These are phyloP conservation scores for Drosophila carrolli DNA, from an alignment of 1,140 invertebrate genomes.

Conservation along the genomic window DNA sequence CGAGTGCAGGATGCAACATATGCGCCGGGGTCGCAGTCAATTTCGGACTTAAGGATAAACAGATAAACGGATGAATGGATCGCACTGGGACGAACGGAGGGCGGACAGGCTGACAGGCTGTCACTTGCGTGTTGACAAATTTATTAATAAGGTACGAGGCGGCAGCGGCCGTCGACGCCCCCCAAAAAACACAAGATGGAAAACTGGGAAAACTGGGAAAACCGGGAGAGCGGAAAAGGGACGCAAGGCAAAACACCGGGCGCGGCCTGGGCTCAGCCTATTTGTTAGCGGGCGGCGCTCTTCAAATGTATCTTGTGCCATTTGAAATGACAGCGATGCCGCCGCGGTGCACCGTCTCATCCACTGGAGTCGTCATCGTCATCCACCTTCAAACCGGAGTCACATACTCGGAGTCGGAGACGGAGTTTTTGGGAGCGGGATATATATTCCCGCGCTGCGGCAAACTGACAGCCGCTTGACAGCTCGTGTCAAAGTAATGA, in stretches of 20 bases:
- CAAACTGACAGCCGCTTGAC: conserved; percentile 83
- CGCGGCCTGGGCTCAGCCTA: conserved; percentile 60
- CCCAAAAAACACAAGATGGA: conserved; percentile 52
- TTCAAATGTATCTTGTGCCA: conserved; percentile 72
- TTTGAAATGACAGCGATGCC: conserved; percentile 63
- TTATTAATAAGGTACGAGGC: conserved; percentile 84
- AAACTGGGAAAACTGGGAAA: conserved; percentile 44
- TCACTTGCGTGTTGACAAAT: conserved; percentile 84
- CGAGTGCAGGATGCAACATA: conserved; percentile 71
- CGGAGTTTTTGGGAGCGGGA: conserved; percentile 29
- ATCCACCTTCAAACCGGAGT: conserved; percentile 50
- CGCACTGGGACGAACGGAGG: conserved; percentile 18
- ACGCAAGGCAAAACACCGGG: conserved; percentile 45
- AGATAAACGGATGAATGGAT: conserved; percentile 65
- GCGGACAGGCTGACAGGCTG: conserved; percentile 77
- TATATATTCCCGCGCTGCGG: conserved; percentile 75
- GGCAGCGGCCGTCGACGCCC: conserved; percentile 64
- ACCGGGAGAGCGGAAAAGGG: conserved; percentile 18
- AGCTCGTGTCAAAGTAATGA: conserved; percentile 84
- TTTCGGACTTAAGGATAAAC: conserved; percentile 69
- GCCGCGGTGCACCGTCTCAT: conserved; percentile 48
- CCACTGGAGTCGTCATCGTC: conserved; percentile 38
- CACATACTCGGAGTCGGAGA: conserved; percentile 3
- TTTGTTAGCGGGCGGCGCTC: conserved; percentile 77
- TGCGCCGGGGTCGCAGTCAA: conserved; percentile 63